Evolutionary conservation across 2,113 vertebrate species (phyloP), one percentile per base, ranked within the genome.

Genomic region (Pycnonotus jocosus): DNA sequence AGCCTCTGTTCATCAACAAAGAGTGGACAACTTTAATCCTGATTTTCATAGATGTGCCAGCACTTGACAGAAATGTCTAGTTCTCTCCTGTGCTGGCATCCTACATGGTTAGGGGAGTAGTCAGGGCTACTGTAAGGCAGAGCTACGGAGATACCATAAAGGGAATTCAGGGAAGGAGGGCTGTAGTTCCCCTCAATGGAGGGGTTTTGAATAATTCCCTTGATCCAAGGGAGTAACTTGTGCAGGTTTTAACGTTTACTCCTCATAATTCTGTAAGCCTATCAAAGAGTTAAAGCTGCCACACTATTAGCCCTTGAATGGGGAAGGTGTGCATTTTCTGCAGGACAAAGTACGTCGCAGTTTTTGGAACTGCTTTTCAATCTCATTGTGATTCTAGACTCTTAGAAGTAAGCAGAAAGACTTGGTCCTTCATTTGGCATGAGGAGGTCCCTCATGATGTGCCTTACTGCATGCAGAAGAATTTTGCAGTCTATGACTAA

Each of bases 261-360:
- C 10, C 14, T 80, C 1, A 0, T 54, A 86, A 24, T 70, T 79
- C 44, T 31, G 2, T 53, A 58, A 38, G 6, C 5, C 73, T 69
- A 48, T 27, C 3, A 27, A 51, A 25, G 66, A 33, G 28, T 21
- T 53, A 47, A 48, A 70, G 7, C 33, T 85, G 18, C 27, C 21
- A 2, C 9, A 33, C 22, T 28, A 35, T 60, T 60, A 83, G 56
- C 16, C 10, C 15, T 50, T 58, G 30, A 57, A 51, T 31, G 25
- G 17, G 15, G 25, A 57, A 83, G 6, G 18, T 77, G 23, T 81
- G 35, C 21, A 4, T 86, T 70, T 92, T 88, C 51, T 82, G 12
- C 24, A 44, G 42, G n/a, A 28, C 11, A 27, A 27, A 27, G 25
- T 35, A 37, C 0, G 0, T 10, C 53, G 33, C 18, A 51, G 22